Evolutionary conservation across 2,113 vertebrate species (phyloP), one percentile per base, ranked within the genome.

Genomic region (Amphilophus citrinellus): DNA sequence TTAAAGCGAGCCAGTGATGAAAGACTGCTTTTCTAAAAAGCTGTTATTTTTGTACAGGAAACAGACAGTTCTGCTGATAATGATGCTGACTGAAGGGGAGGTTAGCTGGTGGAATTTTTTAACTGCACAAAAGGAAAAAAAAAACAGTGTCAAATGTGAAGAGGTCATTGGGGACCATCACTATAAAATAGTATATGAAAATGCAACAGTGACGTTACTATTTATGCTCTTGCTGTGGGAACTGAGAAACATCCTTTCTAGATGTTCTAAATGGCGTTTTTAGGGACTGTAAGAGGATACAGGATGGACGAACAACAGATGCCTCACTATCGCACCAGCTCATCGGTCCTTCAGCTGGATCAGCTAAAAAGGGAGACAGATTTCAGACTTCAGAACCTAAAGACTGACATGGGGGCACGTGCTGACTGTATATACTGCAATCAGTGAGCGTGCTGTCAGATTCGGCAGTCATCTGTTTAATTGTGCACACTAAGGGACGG

Each of bases 21-120:
- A 73, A 73, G 68, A 56, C 44, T 20, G 68, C 27, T 73, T 27
- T 73, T 73, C 13, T 53, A 73, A 73, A 73, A 73, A 73, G 27
- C 44, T 53, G 47, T 73, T 73, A 73, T 73, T 73, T 73, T 73
- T 56, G 68, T 73, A 32, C 68, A 56, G 42, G 65, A 71, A 27
- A 56, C 53, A 30, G 44, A 53, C 3, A 32, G 47, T 32, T 32
- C 68, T 32, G 27, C 20, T 73, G 27, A 73, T 53, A 73, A 73
- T 73, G 47, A 73, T 53, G 27, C 47, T 35, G 68, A 73, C 68
- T 73, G 68, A 32, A 73, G 10, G 6, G 53, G 0, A 73, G 10
- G 17, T 32, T 73, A 27, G 50, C 47, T 71, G 50, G 17, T 53
- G 10, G 30, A 73, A 73, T 17, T 14, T 73, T 73, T 73, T 32